Base-by-base conservation (phyloP, 2,888 invertebrate species). In the Heteromurus nitidus region DNA sequence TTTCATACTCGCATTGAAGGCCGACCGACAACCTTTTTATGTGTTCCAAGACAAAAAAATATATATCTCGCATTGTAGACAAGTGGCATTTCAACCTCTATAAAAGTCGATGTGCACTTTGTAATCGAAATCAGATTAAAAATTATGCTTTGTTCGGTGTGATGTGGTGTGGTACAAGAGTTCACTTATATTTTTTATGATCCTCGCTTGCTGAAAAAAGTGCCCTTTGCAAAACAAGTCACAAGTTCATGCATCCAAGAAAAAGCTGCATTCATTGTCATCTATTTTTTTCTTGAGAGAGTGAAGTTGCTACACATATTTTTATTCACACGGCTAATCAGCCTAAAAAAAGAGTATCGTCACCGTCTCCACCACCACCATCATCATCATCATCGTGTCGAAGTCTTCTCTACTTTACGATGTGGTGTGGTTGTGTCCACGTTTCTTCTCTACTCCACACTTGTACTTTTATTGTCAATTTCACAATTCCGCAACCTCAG, bases 281-380 rank as follows among this genome's bases (percentile, higher is more conserved):
- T 1, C 20, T 22, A 53, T 36, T 36, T 13, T 9, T 36, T 36
- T 36, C 36, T 36, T n/a, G n/a, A n/a, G n/a, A n/a, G n/a, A 44
- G n/a, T 44, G 16, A 24, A 3, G 58, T 70, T 70, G 70, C 70
- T 70, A 58, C 31, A 70, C 30, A 67, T 60, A n/a, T 72, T 72
- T 72, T 36, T 60, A 72, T 72, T 72, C 70, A 60, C 70, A 72
- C 70, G 70, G 70, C 60, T 60, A 72, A 72, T 72, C 70, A 72
- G 44, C 58, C 24, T 58, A 70, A 70, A 53, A 50, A 5, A 67
- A 67, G 26, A 44, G 50, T 28, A 67, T 44, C 64, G 28, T 58
- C 22, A 26, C 26, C 55, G 22, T n/a, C n/a, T n/a, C n/a, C n/a
- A n/a, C n/a, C n/a, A n/a, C n/a, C n/a, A 24, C 22, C 22, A 58